Conservation (phyloP, 2,888 invertebrate genomes). For the Calameuta idolon region DNA sequence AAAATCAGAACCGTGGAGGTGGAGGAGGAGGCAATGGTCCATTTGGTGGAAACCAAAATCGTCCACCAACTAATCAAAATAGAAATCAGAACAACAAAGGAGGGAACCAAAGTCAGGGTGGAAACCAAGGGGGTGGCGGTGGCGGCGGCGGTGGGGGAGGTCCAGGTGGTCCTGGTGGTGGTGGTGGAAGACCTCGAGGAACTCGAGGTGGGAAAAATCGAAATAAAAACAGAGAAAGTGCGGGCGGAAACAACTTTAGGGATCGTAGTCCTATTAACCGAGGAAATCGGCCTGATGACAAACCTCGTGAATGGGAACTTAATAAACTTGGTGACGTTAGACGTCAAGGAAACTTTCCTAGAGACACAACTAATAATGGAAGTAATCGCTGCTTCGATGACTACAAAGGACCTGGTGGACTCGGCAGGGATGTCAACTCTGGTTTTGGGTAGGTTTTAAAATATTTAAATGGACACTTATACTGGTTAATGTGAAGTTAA, state of each 20-base stretch:
- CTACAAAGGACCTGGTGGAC: slow-evolving; percentile 45
- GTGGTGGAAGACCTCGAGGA: slow-evolving; percentile 38
- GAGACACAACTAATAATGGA: slow-evolving; percentile 54
- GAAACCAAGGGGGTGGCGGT: slow-evolving; percentile 32
- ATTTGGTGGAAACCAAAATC: slow-evolving; percentile 39
- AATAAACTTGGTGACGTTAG: slow-evolving; percentile 51
- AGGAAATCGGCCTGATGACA: slow-evolving; percentile 41
- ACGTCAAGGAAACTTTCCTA: slow-evolving; percentile 41
- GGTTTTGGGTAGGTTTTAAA: slow-evolving; percentile 1
- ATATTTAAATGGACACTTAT: neutral
- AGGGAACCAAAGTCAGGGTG: slow-evolving; percentile 34
- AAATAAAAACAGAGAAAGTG: slow-evolving; percentile 51
- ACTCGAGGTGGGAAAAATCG: slow-evolving; percentile 56
- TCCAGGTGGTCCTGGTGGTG: slow-evolving; percentile 20
- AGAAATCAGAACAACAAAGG: slow-evolving; percentile 24
- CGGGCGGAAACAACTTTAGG: slow-evolving; percentile 50
- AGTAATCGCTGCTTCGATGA: slow-evolving; percentile 53
- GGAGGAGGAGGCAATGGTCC: slow-evolving; percentile 39
- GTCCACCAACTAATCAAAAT: slow-evolving; percentile 40
- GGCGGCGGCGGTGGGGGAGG: slow-evolving; percentile 20
- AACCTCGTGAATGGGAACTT: slow-evolving; percentile 50
- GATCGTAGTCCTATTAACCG: slow-evolving; percentile 61
- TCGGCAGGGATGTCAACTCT: neutral
- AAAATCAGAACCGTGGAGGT: slow-evolving; percentile 17
- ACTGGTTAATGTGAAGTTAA: neutral